Conservation (phyloP, 2,888 invertebrate genomes). For the Fragum sueziense region DNA sequence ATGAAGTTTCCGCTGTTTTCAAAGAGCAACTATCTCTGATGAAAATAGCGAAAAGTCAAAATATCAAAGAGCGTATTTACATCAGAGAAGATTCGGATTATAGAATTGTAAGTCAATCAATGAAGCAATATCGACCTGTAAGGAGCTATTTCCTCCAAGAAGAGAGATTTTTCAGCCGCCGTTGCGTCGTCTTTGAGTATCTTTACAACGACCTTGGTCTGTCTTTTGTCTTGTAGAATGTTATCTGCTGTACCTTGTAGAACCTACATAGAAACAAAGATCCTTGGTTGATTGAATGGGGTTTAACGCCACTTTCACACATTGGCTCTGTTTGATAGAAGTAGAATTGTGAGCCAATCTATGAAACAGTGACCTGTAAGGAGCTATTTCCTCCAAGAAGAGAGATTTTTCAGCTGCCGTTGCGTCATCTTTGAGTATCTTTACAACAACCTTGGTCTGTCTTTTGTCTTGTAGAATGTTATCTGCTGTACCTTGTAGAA, state of each 20-base stretch:
- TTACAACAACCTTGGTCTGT: conserved; percentile 88
- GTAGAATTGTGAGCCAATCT: too few relatives aligned
- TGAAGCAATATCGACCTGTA: conserved; percentile 83
- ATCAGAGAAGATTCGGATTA: too few relatives aligned
- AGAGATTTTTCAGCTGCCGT: conserved; percentile 89
- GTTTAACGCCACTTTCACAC: too few relatives aligned
- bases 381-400: conserved; percentile 90
- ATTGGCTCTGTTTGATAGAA: too few relatives aligned
- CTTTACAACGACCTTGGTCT: conserved; percentile 88
- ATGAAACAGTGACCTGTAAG: conserved; percentile 83
- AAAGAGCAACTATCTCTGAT: too few relatives aligned
- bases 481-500: conserved; percentile 90
- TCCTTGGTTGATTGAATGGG: too few relatives aligned
- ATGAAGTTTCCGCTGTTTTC: too few relatives aligned
- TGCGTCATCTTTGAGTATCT: conserved; percentile 91
- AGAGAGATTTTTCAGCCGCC: conserved; percentile 89
- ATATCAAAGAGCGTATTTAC: too few relatives aligned
- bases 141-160: conserved; percentile 89
- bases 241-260: conserved; percentile 89
- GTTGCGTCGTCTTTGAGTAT: conserved; percentile 91
- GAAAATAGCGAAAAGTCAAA: too few relatives aligned
- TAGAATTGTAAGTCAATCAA: too few relatives aligned
- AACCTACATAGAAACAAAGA: conserved; percentile 85
- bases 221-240: conserved; percentile 80
- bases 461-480: conserved; percentile 81